Conservation (phyloP, 30 jellyfish, hydroid and myxozoan genomes). For the Haliclystus octoradiatus region DNA sequence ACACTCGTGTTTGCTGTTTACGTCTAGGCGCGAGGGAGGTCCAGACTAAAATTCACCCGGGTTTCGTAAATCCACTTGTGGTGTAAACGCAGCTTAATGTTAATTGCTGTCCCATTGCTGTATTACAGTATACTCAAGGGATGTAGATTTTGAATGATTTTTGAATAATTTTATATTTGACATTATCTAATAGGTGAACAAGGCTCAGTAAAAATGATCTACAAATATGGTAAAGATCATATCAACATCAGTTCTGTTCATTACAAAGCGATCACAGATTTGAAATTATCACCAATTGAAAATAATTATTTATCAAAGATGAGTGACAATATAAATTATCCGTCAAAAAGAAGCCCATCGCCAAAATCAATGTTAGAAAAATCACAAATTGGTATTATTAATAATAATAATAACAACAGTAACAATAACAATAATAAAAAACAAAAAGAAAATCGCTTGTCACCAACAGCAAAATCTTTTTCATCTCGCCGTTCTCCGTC, state of each 20-base stretch:
- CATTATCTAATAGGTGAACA: too few relatives aligned
- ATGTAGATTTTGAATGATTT: too few relatives aligned
- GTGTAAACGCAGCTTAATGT: too few relatives aligned
- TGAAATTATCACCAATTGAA: neutral
- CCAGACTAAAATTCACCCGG: too few relatives aligned
- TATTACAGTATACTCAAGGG: too few relatives aligned
- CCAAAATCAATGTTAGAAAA: too few relatives aligned
- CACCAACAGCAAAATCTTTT: slow-evolving; percentile 91
- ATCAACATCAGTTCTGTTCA: slow-evolving; percentile 61
- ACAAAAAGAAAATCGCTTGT: slow-evolving; percentile 27
- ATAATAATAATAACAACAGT: slow-evolving; percentile 1
- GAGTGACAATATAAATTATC: too few relatives aligned
- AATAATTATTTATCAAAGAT: slow-evolving; percentile 4
- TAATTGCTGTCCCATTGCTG: too few relatives aligned
- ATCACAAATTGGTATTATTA: slow-evolving; percentile 1
- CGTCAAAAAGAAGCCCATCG: neutral
- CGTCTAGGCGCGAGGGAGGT: too few relatives aligned
- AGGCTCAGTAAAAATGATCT: slow-evolving; percentile 77
- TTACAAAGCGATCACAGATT: slow-evolving; percentile 42
- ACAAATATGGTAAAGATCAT: slow-evolving; percentile 58
- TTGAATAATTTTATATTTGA: too few relatives aligned
- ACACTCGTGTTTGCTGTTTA: too few relatives aligned
- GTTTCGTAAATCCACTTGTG: too few relatives aligned
- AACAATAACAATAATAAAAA: neutral
- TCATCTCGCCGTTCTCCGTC: slow-evolving; percentile 65